Evolutionary conservation across 2,113 vertebrate genomes (phyloP).

Genomic region (Corythaixoides concolor): DNA sequence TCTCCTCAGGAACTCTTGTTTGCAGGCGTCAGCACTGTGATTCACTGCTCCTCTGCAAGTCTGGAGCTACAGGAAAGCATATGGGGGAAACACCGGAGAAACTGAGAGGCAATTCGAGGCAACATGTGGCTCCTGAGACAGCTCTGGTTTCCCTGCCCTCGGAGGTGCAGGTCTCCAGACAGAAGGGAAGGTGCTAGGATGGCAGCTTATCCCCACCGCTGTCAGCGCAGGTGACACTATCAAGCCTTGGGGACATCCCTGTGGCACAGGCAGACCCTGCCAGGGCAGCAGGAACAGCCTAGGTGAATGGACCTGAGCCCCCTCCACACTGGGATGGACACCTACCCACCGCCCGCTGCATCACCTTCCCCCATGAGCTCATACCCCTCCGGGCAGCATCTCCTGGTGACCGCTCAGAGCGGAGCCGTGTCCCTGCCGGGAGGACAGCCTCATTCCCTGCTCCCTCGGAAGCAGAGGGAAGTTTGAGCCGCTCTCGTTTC

Average conservation of each 20-base stretch:
- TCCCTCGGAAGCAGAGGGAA: background rate
- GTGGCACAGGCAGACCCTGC: background rate
- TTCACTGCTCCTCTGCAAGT: rapidly evolving
- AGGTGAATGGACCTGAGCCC: background rate
- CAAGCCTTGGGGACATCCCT: background rate
- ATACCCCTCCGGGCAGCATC: rapidly evolving
- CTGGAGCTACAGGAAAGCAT: background rate
- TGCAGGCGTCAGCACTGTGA: background rate
- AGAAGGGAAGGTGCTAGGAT: background rate
- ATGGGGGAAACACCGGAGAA: background rate
- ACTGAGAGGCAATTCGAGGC: background rate
- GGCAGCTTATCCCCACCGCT: background rate
- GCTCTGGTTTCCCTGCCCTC: background rate
- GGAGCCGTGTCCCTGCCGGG: background rate
- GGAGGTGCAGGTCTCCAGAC: background rate
- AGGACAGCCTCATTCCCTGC: rapidly evolving
- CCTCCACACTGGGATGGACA: rapidly evolving
- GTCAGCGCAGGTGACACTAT: background rate
- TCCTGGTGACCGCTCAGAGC: rapidly evolving
- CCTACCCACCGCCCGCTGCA: rapidly evolving
- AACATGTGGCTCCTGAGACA: rapidly evolving
- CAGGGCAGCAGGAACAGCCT: background rate
- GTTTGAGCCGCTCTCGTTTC: background rate
- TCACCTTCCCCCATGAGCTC: background rate
- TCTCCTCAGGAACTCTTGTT: background rate